Evolutionary conservation across 1,140 invertebrate genomes (phyloP).

Genomic region (Rhyzopertha dominica): DNA sequence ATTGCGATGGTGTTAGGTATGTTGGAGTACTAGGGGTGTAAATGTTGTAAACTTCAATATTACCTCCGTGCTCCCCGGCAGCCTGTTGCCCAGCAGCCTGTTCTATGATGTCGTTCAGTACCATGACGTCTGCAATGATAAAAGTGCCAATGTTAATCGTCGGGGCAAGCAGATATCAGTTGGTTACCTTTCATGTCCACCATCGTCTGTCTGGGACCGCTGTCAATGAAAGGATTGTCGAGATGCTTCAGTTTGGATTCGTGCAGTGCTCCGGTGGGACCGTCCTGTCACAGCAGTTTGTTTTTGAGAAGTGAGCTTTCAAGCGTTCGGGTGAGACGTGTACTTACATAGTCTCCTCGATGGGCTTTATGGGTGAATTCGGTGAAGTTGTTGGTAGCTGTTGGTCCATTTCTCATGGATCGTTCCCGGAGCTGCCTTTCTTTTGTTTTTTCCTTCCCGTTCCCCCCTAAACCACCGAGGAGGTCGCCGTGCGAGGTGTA

Average conservation of each 20-base stretch:
- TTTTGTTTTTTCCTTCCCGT: conserved; percentile 70
- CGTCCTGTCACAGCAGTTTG: conserved; percentile 34
- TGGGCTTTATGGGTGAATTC: conserved; percentile 65
- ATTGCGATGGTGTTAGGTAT: conserved; percentile 40
- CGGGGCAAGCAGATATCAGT: conserved; percentile 1
- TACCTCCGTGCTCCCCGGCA: conserved; percentile 84
- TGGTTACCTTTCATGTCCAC: conserved; percentile 85
- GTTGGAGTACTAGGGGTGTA: conserved; percentile 10
- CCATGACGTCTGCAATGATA: conserved; percentile 85
- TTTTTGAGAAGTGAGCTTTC: too few relatives aligned
- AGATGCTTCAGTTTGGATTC: conserved; percentile 76
- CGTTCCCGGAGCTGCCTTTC: conserved; percentile 73
- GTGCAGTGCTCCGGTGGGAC: conserved; percentile 38
- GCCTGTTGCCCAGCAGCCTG: conserved; percentile 86
- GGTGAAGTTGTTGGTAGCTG: conserved; percentile 54
- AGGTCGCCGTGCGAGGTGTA: conserved; percentile 92
- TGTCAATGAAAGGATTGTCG: conserved; percentile 89
- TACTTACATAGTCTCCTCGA: conserved; percentile 63
- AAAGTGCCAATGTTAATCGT: neutral
- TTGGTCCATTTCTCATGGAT: conserved; percentile 62
- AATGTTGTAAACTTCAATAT: too few relatives aligned
- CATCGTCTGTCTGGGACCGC: conserved; percentile 77
- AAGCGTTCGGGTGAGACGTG: too few relatives aligned
- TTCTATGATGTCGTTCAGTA: conserved; percentile 94
- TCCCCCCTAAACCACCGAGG: conserved; percentile 63